Conservation (phyloP, 2,888 invertebrate genomes). For the Zhuqinia jingwanae region DNA sequence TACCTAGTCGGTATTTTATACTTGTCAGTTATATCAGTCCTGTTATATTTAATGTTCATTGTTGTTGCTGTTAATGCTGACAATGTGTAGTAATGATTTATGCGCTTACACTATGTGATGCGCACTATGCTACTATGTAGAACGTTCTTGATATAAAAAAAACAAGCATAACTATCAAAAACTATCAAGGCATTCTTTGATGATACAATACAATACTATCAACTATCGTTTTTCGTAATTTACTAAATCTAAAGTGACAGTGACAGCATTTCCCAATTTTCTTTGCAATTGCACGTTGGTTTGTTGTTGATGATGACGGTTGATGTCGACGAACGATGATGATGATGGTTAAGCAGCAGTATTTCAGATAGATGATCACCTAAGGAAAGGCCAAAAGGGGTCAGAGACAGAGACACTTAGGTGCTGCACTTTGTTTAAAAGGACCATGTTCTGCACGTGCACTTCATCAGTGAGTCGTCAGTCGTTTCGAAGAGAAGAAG, state of each 20-base stretch:
- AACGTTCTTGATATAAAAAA: background rate
- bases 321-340: slow-evolving; percentile 57
- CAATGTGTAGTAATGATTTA: slow-evolving; percentile 24
- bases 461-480: slow-evolving; percentile 42
- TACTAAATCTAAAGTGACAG: slow-evolving; percentile 59
- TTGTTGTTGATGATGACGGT: slow-evolving; percentile 41
- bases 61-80: slow-evolving; percentile 1
- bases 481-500: slow-evolving; percentile 51
- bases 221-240: slow-evolving; percentile 47
- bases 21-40: too few relatives aligned
- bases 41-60: background rate
- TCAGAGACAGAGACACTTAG: slow-evolving; percentile 61
- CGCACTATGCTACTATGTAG: background rate
- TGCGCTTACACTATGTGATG: background rate
- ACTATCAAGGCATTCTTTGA: slow-evolving; percentile 3
- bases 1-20: slow-evolving; percentile 6
- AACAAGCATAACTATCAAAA: background rate
- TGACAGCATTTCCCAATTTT: slow-evolving; percentile 62
- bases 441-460: slow-evolving; percentile 5
- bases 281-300: slow-evolving; percentile 32
- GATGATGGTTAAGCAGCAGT: slow-evolving; percentile 42
- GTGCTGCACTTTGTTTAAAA: slow-evolving; percentile 62
- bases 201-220: slow-evolving; percentile 13
- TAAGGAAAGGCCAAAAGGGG: slow-evolving; percentile 55
- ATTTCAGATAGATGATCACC: slow-evolving; percentile 25